Base-by-base conservation (phyloP, 2,113 vertebrate species). In the Gobiocypris rarus region DNA sequence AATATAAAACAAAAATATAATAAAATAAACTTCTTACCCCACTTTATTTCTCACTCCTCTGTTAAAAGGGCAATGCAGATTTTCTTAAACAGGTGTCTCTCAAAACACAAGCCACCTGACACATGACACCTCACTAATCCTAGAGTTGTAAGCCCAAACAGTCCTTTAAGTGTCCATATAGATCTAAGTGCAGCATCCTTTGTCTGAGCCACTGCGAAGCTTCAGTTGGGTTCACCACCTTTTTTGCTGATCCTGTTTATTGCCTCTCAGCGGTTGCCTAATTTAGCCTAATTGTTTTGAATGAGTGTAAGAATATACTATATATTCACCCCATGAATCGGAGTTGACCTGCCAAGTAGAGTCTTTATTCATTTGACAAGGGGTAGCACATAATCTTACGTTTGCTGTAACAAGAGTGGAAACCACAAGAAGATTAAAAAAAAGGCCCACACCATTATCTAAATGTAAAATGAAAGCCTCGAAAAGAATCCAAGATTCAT, bases 81-180 rank as follows among this genome's bases (percentile, higher is more conserved):
- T 88, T 88, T 83, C 77, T 87, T 83, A 84, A 89, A 86, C 91
- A 92, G 91, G 92, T 93, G 91, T 88, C 89, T 91, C 87, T 76
- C 84, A 82, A 61, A 88, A 87, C 87, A 80, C 45, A 82, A 86
- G 88, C 83, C 85, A 88, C 85, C 89, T 86, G 93, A 94, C 89
- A 93, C 89, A 81, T 74, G 92, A 94, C 91, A 93, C 91, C 88
- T 65, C 86, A 88, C 91, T 93, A 91, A 94, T 93, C 91, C 91
- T 67, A 43, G 52, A 75, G 92, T 89, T 88, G 92, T 92, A 91
- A 91, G 87, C 85, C 75, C 76, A 89, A 90, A 87, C 82, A 90
- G 61, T 83, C 81, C 88, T 90, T 89, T 88, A 91, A 92, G 90
- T 88, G 86, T 83, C 28, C 75, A 89, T 83, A 93, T 86, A 89